Conservation (phyloP, 2,113 vertebrate genomes). For the Scomber scombrus region DNA sequence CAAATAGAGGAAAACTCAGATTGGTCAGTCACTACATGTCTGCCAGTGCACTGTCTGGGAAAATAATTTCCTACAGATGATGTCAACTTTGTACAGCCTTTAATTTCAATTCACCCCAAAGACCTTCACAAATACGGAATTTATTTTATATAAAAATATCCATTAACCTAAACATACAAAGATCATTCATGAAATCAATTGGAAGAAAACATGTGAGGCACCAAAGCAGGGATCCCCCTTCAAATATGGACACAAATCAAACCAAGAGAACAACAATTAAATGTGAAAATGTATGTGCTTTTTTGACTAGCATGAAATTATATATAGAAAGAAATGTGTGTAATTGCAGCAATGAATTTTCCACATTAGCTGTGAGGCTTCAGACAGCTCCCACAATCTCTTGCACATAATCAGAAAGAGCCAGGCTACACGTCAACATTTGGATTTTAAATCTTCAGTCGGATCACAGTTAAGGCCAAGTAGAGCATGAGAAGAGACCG, state of each 20-base stretch:
- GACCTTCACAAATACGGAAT: not conserved
- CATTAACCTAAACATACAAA: not conserved
- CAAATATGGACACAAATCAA: not conserved
- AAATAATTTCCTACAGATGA: not conserved
- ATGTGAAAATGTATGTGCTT: not conserved
- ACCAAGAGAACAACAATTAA: not conserved
- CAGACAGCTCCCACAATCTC: slow-evolving; percentile 22
- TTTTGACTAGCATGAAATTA: not conserved
- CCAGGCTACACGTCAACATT: slow-evolving; percentile 13
- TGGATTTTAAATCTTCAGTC: slow-evolving; percentile 25
- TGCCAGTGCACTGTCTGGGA: not conserved
- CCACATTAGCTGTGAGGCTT: slow-evolving; percentile 22
- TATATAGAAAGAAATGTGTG: not conserved
- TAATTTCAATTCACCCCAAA: not conserved
- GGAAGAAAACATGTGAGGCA: not conserved
- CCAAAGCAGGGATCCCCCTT: not conserved
- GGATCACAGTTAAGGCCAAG: slow-evolving; percentile 30
- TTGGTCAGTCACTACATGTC: not conserved
- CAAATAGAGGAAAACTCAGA: slow-evolving; percentile 6
- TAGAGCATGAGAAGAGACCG: slow-evolving; percentile 31
- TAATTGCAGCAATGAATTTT: slow-evolving; percentile 7
- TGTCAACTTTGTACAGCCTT: not conserved
- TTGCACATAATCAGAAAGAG: slow-evolving; percentile 6
- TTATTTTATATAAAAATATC: not conserved
- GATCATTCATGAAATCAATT: not conserved